Evolutionary conservation across 2,113 vertebrate species (phyloP), one percentile per base, ranked within the genome.

Genomic region (Tachysurus vachellii): DNA sequence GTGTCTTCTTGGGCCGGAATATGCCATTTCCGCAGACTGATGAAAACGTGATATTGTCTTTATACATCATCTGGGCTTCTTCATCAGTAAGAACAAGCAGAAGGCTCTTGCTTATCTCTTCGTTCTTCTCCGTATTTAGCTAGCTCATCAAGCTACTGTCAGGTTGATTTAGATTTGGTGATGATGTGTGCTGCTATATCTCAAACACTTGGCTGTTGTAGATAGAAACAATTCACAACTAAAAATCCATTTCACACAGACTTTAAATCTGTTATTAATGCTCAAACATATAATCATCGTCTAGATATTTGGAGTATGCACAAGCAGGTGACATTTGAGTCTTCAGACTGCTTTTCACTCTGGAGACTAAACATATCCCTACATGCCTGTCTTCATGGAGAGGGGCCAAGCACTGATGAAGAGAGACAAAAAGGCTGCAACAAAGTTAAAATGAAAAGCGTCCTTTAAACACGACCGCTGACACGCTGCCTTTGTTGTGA

Each of bases 401-500:
- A 42, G 71, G 61, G 68, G 73, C 53, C 28, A 59, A 87, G 80
- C 19, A 44, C 54, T 54, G 79, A 66, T 83, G 66, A 68, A 28
- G 79, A 76, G 50, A 70, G 47, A 77, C 42, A 50, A 61, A 44
- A 47, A 14, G 7, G 42, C 26, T n/a, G 50, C 62, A 57, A 85
- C n/a, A 56, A 82, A 83, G 85, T 87, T 87, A 47, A 88, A 79
- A 85, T 85, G 87, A 93, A 93, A 89, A 89, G 87, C 92, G 85
- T 95, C 93, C 94, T 93, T 90, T 89, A 85, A 94, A 92, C 92
- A 94, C 87, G 91, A 92, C 92, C 80, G 90, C 93, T 93, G 93
- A 94, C 93, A 88, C 84, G 68, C 93, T 95, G 93, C 93, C 93
- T 91, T 90, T 89, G 95, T 96, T 95, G 94, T 95, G 94, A 94